Base-by-base conservation (phyloP, 2,888 invertebrate genomes). In the Andrena flavipes region DNA sequence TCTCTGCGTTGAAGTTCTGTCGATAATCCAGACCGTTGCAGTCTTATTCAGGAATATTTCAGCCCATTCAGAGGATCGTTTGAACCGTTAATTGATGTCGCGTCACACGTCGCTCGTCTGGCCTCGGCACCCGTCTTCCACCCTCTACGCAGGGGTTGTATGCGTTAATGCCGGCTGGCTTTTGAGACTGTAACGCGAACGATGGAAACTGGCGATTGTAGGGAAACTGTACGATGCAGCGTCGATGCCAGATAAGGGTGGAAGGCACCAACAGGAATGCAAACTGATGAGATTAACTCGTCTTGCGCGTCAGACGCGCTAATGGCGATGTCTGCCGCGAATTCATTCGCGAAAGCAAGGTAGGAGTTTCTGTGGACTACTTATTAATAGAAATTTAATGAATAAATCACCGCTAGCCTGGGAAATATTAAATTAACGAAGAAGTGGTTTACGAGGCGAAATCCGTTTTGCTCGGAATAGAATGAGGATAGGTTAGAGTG, bases 41-140 rank as follows among this genome's bases (percentile, higher is more conserved):
- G 29, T 30, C 42, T 54, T 63, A 48, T 48, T 56, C 23, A 48
- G 48, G 3, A 23, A 48, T 56, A 48, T 48, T 30, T 42, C 51
- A 29, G 26, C 60, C 49, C 49, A 59, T 64, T 76, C 73, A 59
- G 59, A 13, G 26, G n/a, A 48, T 49, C 48, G 73, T 29, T 60
- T 51, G 23, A 10, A 35, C 10, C 60, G 49, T 13, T 77, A 74
- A 74, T 77, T 75, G 60, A 67, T 65, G 77, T 60, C 49, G 49
- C 65, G 59, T 65, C 76, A 35, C 59, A 35, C 59, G 33, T 54
- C 51, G 33, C 26, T 49, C 48, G 65, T 64, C 72, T 30, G 33
- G 42, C 16, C 33, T 60, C 65, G 49, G 33, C 42, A 10, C 59
- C 13, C n/a, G 70, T 48, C 63, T 33, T 10, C 30, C 8, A 26